Conservation (phyloP, 2,113 vertebrate species). For the Myrmecobius fasciatus region DNA sequence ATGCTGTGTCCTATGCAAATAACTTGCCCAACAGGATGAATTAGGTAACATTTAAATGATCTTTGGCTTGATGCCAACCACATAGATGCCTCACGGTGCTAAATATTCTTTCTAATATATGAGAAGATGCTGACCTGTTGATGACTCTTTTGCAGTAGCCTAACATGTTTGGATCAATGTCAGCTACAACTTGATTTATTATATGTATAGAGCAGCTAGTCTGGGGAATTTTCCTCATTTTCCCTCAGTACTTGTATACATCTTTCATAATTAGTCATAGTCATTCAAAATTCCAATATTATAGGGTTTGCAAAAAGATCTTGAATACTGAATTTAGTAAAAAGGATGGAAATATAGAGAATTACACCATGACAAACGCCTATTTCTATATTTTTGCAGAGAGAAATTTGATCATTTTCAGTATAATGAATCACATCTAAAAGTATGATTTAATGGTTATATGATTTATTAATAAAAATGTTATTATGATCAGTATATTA, state of each 20-base stretch:
- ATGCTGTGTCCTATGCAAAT: not conserved
- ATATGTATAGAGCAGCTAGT: slow-evolving; percentile 51
- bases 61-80: slow-evolving; percentile 32
- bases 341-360: not conserved
- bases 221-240: slow-evolving; percentile 59
- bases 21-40: not conserved
- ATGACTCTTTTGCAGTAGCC: slow-evolving; percentile 62
- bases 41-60: not conserved
- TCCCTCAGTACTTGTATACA: slow-evolving; percentile 44
- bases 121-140: slow-evolving; percentile 57
- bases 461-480: not conserved
- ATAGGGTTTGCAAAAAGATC: slow-evolving; percentile 53
- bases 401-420: not conserved
- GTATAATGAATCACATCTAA: not conserved
- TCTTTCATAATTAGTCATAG: slow-evolving; percentile 64
- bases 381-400: not conserved
- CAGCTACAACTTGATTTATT: slow-evolving; percentile 73
- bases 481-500: not conserved
- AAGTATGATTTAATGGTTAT: slow-evolving; percentile 19
- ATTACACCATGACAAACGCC: not conserved
- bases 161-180: slow-evolving; percentile 72
- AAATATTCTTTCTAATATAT: slow-evolving; percentile 61
- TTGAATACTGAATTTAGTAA: slow-evolving; percentile 8
- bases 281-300: slow-evolving; percentile 28
- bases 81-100: slow-evolving; percentile 38